Evolutionary conservation across 2,888 invertebrate species (phyloP), one percentile per base, ranked within the genome.

Genomic region (Anthrax anthrax): DNA sequence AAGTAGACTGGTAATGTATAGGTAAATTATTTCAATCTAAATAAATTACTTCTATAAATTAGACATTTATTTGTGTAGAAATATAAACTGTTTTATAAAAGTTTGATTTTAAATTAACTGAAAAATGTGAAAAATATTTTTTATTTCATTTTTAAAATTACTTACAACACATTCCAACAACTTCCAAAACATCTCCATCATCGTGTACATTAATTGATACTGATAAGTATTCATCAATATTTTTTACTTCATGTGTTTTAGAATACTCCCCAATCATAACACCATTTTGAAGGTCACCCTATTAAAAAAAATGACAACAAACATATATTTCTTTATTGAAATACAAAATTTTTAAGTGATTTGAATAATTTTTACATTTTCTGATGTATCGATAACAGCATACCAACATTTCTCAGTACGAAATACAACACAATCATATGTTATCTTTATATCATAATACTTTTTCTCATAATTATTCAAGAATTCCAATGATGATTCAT

Each of bases 111-210:
- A n/a, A n/a, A n/a, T n/a, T n/a, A n/a, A n/a, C n/a, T n/a, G n/a
- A n/a, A n/a, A n/a, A n/a, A n/a, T n/a, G n/a, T n/a, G n/a, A n/a
- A n/a, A n/a, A n/a, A n/a, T n/a, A n/a, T n/a, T n/a, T n/a, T n/a
- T n/a, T n/a, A n/a, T n/a, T n/a, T n/a, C n/a, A n/a, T n/a, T n/a
- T n/a, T n/a, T n/a, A 23, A 23, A 32, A 18, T 18, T 46, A 46
- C 85, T 80, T 71, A 94, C 94, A 91, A 65, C 90, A 88, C 76
- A 92, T 84, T 55, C 90, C 87, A 46, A 92, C 94, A 43, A 98
- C 80, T 71, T 98, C 96, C 46, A 97, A 70, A 0, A 84, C 74
- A 60, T 94, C 81, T 23, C 97, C 97, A 16, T 84, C 79, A 56
- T 92, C 84, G 59, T 92, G 84, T 39, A 98, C 85, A 63, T 97